Conservation (phyloP, 2,113 vertebrate genomes). For the Haemorhous mexicanus region DNA sequence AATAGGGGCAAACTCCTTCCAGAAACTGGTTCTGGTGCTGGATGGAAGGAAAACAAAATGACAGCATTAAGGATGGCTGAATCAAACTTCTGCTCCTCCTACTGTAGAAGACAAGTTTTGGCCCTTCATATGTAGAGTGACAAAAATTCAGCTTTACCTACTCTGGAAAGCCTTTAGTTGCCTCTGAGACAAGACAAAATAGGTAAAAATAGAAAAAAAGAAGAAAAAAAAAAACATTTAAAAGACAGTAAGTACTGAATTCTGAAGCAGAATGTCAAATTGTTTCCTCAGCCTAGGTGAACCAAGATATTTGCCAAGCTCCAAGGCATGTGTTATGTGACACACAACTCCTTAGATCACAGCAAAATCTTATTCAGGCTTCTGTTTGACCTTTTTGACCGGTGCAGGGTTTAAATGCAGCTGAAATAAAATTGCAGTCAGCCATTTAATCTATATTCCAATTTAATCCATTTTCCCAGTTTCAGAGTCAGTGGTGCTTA, state of each 20-base stretch:
- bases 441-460: slow-evolving; percentile 37
- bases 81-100: neutral
- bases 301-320: neutral
- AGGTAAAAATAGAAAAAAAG: neutral
- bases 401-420: neutral
- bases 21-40: neutral
- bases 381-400: slow-evolving; percentile 22
- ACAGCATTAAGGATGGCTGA: rapidly evolving
- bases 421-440: slow-evolving; percentile 41
- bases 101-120: rapidly evolving
- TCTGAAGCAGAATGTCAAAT: neutral
- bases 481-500: slow-evolving; percentile 21
- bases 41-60: neutral
- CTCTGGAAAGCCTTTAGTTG: neutral
- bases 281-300: neutral
- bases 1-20: neutral
- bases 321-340: neutral
- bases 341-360: neutral
- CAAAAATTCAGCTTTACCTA: neutral
- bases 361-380: neutral
- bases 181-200: neutral
- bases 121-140: rapidly evolving
- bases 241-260: neutral
- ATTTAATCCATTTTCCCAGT: slow-evolving; percentile 37
- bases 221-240: rapidly evolving